Evolutionary conservation across 1,140 invertebrate genomes (phyloP).

Genomic region (Ylistrum balloti): DNA sequence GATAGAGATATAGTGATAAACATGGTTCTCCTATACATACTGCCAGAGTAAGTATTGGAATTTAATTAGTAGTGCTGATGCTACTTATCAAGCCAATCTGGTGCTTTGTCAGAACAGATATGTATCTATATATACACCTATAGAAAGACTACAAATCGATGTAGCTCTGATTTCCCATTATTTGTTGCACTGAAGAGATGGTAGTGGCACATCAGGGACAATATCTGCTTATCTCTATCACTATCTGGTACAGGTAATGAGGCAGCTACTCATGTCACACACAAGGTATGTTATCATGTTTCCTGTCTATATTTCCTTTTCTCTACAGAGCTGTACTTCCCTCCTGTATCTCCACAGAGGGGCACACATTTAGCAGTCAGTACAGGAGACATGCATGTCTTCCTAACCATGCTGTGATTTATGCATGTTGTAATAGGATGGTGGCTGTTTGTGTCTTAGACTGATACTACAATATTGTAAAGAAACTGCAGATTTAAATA

Average conservation of each 20-base stretch:
- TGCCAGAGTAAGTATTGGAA: neutral
- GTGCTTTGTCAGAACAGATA: neutral
- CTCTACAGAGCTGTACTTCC: neutral
- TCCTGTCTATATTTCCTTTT: neutral
- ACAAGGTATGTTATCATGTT: neutral
- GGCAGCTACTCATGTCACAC: neutral
- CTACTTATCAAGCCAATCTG: neutral
- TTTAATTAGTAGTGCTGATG: slow-evolving; percentile 1
- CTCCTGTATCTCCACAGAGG: neutral
- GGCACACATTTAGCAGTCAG: neutral
- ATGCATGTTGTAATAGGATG: neutral
- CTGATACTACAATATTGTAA: neutral
- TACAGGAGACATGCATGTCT: neutral
- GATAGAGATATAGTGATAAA: neutral
- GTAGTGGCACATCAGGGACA: neutral
- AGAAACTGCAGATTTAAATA: no score
- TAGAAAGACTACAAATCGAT: slow-evolving; percentile 35
- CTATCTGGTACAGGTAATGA: neutral
- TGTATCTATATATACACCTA: slow-evolving; percentile 30
- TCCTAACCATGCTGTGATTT: slow-evolving; percentile 3
- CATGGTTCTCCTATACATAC: neutral
- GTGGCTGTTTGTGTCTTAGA: neutral
- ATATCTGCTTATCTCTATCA: neutral
- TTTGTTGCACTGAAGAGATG: slow-evolving; percentile 24
- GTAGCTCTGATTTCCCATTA: slow-evolving; percentile 24